Evolutionary conservation across 2,113 vertebrate species (phyloP).

Genomic region (Atrichornis clamosus): DNA sequence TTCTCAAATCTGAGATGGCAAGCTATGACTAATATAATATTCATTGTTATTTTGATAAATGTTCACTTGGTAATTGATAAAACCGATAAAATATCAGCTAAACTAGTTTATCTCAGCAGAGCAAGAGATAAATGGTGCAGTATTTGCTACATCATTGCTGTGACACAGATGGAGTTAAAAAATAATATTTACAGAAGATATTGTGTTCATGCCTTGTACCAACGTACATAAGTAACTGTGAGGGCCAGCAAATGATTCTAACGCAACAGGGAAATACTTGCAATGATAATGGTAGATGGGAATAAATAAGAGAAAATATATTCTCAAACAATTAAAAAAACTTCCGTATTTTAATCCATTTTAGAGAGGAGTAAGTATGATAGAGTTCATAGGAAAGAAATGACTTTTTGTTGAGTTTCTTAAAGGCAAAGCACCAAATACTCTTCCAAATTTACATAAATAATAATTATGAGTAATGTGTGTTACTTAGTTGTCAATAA

Average conservation of each 20-base stretch:
- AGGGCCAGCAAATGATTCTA: neutral
- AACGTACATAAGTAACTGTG: neutral
- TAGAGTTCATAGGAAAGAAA: neutral
- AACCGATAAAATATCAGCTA: slow-evolving; percentile 19
- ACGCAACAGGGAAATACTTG: neutral
- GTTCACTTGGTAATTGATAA: slow-evolving; percentile 20
- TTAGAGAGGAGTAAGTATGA: neutral
- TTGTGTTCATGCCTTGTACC: neutral
- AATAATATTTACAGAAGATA: neutral
- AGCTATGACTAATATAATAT: slow-evolving; percentile 19
- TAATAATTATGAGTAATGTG: neutral
- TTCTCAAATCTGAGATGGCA: neutral
- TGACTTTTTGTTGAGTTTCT: neutral
- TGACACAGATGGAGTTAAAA: neutral
- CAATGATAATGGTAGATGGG: neutral
- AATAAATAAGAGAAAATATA: neutral
- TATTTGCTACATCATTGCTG: neutral
- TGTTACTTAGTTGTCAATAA: neutral
- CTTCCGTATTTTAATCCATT: neutral
- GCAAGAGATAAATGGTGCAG: neutral
- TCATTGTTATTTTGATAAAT: slow-evolving; percentile 48
- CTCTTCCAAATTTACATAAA: neutral
- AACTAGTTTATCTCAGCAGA: neutral
- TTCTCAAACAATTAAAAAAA: neutral
- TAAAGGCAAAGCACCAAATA: neutral